Evolutionary conservation across 2,113 vertebrate genomes (phyloP).

Genomic region (Donacobius atricapilla): DNA sequence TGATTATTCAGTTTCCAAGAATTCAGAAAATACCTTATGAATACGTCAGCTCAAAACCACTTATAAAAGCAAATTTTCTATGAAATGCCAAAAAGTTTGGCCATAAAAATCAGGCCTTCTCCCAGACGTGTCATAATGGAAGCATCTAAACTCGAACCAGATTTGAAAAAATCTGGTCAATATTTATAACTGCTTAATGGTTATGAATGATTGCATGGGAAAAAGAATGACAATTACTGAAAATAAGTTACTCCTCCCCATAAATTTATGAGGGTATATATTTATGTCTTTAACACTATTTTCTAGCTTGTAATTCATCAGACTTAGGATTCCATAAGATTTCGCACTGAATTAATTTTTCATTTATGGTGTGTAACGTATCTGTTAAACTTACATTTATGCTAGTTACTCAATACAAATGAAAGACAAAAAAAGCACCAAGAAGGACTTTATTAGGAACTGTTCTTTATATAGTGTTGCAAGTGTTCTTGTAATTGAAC

Average conservation of each 20-base stretch:
- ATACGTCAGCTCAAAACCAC: not conserved
- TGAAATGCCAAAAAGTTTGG: not conserved
- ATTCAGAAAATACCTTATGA: not conserved
- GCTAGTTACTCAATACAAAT: not conserved
- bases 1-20: not conserved
- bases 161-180: not conserved
- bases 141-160: not conserved
- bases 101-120: not conserved
- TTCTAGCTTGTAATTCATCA: not conserved
- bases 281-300: not conserved
- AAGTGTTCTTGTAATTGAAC: not conserved
- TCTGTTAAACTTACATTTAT: not conserved
- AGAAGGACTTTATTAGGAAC: not conserved
- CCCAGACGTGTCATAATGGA: not conserved
- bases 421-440: not conserved
- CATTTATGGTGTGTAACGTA: not conserved
- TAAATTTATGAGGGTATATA: not conserved
- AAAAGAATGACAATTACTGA: not conserved
- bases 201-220: not conserved
- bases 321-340: not conserved
- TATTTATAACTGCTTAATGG: not conserved
- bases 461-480: not conserved
- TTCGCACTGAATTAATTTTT: not conserved
- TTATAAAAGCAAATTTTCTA: not conserved
- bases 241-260: not conserved